Base-by-base conservation (phyloP, 1,140 invertebrate species). In the Procambarus virginalis region DNA sequence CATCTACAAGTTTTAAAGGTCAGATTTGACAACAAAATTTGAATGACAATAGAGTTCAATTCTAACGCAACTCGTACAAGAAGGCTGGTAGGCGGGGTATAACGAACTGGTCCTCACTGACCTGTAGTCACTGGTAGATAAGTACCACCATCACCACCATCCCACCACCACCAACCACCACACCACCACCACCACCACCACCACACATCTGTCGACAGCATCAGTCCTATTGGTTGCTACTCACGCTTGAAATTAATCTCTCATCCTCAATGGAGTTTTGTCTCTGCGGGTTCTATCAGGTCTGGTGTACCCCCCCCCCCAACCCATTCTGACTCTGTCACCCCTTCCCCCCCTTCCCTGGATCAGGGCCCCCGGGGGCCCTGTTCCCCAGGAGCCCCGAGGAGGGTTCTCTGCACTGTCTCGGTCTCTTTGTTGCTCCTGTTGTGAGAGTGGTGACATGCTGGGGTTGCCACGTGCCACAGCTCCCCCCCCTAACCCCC, bases 171-270 rank as follows among this genome's bases (percentile, higher is more conserved):
- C 60, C 9, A 64, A 64, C 60, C 60, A 64, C 60, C 3, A 3
- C 12, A 64, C 60, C 60, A 64, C 60, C 17, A 64, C 60, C 9
- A 64, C 60, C 60, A 64, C 20, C 5, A 20, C 14, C 12, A 64
- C 60, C 60, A 64, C 60, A 55, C 84, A 86, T 86, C 84, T 86
- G 84, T 86, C 84, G 68, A 86, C 75, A 86, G 73, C 84, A 86
- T 86, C 73, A 86, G 22, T 86, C 64, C 84, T 60, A 86, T 86
- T 86, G 84, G 84, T 77, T 86, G 73, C 55, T 86, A 77, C 73
- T 86, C 84, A 86, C 55, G 84, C 84, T 78, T 86, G 75, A 86
- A 86, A 86, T 86, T 86, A 86, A 86, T 86, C 84, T 78, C 84
- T 86, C 84, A 86, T 86, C 84, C 73, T 86, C 84, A 86, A 86